Evolutionary conservation across 2,888 invertebrate genomes (phyloP).

Genomic region (Lumbricus terrestris): DNA sequence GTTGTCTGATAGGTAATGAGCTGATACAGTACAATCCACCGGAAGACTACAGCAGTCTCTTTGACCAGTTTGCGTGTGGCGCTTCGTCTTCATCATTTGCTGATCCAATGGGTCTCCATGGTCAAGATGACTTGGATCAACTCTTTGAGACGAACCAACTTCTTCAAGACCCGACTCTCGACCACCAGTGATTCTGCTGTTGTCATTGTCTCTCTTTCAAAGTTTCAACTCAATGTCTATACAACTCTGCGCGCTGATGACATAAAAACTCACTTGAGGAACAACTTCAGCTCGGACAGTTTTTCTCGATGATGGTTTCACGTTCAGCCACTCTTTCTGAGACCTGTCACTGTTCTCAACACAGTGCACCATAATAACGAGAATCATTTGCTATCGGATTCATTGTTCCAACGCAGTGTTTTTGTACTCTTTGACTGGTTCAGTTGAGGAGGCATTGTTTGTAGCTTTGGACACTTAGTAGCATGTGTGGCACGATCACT

Average conservation of each 20-base stretch:
- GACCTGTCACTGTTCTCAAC: neutral
- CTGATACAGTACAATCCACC: slow-evolving; percentile 31
- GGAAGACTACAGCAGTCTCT: slow-evolving; percentile 22
- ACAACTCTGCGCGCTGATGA: neutral
- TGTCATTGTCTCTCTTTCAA: neutral
- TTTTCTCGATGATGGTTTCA: neutral
- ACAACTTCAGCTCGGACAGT: neutral
- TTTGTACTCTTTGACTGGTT: neutral
- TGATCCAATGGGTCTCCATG: neutral
- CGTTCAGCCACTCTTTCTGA: neutral
- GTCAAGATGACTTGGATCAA: neutral
- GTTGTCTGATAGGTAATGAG: slow-evolving; percentile 22
- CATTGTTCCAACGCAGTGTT: neutral
- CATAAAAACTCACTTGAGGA: neutral
- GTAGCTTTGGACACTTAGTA: neutral
- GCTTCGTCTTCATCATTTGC: neutral
- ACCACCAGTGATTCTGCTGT: neutral
- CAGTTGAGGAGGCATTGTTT: neutral
- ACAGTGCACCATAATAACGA: neutral
- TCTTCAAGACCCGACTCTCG: neutral
- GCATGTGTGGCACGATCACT: neutral
- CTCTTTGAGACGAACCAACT: neutral
- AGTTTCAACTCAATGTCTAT: no score
- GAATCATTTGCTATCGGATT: neutral
- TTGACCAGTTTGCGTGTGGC: neutral